Evolutionary conservation across 1,140 invertebrate genomes (phyloP).

Genomic region (Drosophila miranda): DNA sequence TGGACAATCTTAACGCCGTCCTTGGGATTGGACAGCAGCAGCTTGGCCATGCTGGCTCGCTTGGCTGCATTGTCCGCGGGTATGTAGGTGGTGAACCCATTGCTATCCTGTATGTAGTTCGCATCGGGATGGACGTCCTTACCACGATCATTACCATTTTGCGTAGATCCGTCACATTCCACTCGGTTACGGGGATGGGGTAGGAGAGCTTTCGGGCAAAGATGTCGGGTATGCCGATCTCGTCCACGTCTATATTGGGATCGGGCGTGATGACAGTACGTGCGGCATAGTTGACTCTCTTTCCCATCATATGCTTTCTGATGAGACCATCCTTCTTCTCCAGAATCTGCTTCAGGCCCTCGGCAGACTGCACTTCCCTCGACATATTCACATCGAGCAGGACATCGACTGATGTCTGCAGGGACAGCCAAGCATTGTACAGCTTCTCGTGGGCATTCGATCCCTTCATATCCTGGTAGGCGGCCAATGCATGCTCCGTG

Average conservation of each 20-base stretch:
- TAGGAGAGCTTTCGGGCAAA: slow-evolving; percentile 97
- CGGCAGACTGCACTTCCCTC: slow-evolving; percentile 79
- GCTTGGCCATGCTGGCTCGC: slow-evolving; percentile 91
- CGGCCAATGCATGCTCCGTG: slow-evolving; percentile 82
- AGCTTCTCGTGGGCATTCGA: slow-evolving; percentile 88
- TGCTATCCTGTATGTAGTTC: slow-evolving; percentile 91
- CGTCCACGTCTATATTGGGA: slow-evolving; percentile 97
- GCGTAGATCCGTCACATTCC: slow-evolving; percentile 93
- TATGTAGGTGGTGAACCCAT: slow-evolving; percentile 88
- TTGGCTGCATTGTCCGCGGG: slow-evolving; percentile 83
- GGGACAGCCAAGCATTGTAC: slow-evolving; percentile 87
- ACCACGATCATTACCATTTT: slow-evolving; percentile 94
- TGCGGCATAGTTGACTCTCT: slow-evolving; percentile 98
- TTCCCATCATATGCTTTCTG: slow-evolving; percentile 99
- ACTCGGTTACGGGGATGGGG: slow-evolving; percentile 95
- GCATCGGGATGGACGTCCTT: slow-evolving; percentile 95
- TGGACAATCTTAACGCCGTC: slow-evolving; percentile 90
- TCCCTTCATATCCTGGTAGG: slow-evolving; percentile 85
- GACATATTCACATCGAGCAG: slow-evolving; percentile 86
- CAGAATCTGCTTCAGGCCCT: slow-evolving; percentile 85
- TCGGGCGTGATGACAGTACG: slow-evolving; percentile 99
- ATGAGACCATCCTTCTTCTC: slow-evolving; percentile 99
- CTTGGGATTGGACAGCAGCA: slow-evolving; percentile 87
- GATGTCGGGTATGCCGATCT: slow-evolving; percentile 98
- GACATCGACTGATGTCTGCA: slow-evolving; percentile 88